Conservation (phyloP, 2,888 invertebrate genomes). For the Drosophila kambysellisi region DNA sequence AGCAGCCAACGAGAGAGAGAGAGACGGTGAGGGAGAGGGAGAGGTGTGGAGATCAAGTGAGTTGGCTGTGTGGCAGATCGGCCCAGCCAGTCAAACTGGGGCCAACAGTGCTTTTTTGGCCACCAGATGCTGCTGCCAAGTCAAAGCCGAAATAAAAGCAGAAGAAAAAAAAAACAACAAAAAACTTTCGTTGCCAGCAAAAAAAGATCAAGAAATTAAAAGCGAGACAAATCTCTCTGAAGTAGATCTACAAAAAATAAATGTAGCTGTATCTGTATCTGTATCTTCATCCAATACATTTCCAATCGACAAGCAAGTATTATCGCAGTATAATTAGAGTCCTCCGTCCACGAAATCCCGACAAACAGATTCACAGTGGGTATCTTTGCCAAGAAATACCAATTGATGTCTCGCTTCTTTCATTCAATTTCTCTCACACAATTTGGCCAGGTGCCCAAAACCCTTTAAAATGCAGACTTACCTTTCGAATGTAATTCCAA, state of each 20-base stretch:
- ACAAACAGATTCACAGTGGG: conserved; percentile 12
- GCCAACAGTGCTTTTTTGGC: conserved; percentile 27
- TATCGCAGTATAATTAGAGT: conserved; percentile 41
- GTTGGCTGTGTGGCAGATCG: conserved; percentile 24
- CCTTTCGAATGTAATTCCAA: conserved; percentile 39
- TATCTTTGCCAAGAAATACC: conserved; percentile 50
- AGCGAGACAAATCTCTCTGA: conserved; percentile 22
- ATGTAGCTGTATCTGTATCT: conserved; percentile 4
- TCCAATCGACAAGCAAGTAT: conserved; percentile 46
- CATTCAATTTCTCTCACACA: background rate
- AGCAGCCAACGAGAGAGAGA: conserved; percentile 24
- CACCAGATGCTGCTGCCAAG: conserved; percentile 30
- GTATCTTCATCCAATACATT: conserved; percentile 29
- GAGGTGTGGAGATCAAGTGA: conserved; percentile 5
- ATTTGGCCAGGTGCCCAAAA: conserved; percentile 31
- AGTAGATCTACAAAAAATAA: background rate
- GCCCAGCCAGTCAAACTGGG: conserved; percentile 30
- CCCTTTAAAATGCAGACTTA: conserved; percentile 20
- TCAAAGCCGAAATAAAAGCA: conserved; percentile 5
- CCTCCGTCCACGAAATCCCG: conserved; percentile 43
- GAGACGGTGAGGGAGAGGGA: background rate
- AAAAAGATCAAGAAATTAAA: conserved; percentile 16
- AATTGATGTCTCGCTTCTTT: conserved; percentile 15
- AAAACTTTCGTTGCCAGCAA: conserved; percentile 60
- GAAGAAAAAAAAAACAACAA: conserved; percentile 1